phyloP scores from a whole-genome alignment of 1,140 invertebrate species.

The Bradysia coprophila region DNA sequence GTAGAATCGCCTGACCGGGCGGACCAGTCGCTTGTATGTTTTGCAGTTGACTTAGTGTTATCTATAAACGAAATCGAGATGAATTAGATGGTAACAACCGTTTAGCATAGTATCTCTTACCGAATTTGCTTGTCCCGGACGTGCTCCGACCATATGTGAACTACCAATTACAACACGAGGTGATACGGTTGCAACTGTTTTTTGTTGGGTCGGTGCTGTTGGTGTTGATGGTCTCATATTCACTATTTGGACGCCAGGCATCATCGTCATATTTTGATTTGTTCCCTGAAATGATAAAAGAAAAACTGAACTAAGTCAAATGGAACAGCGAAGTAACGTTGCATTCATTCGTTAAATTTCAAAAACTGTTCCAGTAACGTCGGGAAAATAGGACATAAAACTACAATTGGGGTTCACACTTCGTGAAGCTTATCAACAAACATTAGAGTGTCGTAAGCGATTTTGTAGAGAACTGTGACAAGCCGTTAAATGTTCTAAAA shows the following conservation, averaged over 20 bases:
- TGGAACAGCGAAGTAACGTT: too few relatives aligned
- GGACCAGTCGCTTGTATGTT: slow-evolving; percentile 54
- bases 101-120: too few relatives aligned
- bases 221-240: slow-evolving; percentile 58
- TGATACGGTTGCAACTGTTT: slow-evolving; percentile 46
- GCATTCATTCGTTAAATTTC: too few relatives aligned
- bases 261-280: slow-evolving; percentile 27
- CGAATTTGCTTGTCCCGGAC: slow-evolving; percentile 57
- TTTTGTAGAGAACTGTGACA: too few relatives aligned
- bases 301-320: too few relatives aligned
- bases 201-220: slow-evolving; percentile 33
- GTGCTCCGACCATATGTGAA: slow-evolving; percentile 58
- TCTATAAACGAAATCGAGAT: slow-evolving; percentile 30
- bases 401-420: too few relatives aligned
- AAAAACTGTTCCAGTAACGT: too few relatives aligned
- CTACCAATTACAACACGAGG: slow-evolving; percentile 60
- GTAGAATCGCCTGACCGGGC: slow-evolving; percentile 58
- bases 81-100: too few relatives aligned
- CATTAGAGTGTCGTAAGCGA: too few relatives aligned
- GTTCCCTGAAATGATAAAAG: slow-evolving; percentile 9
- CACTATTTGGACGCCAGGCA: slow-evolving; percentile 67
- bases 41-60: slow-evolving; percentile 69
- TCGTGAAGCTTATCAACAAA: too few relatives aligned
- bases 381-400: too few relatives aligned
- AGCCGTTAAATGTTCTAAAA: too few relatives aligned